These are phyloP conservation scores for Nymphalis urticae DNA, from an alignment of 2,888 invertebrate genomes.

Conservation along the genomic window DNA sequence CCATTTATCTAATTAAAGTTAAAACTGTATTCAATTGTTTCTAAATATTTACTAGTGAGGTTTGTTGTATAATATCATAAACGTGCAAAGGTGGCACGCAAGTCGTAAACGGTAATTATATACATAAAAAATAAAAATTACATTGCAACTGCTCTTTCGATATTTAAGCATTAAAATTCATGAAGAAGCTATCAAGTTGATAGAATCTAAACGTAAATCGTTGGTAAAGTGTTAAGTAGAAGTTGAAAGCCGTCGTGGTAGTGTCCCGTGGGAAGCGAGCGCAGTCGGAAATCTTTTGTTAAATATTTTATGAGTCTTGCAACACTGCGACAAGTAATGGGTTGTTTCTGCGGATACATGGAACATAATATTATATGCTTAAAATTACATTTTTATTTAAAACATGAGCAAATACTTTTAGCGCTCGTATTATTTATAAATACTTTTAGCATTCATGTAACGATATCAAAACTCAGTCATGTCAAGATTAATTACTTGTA, in stretches of 20 bases:
- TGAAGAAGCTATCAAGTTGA: conserved; percentile 47
- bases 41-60: no score
- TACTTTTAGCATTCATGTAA: no score
- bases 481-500: no score
- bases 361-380: neutral
- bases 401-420: no score
- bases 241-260: conserved; percentile 39
- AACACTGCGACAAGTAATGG: conserved; percentile 60
- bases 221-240: conserved; percentile 62
- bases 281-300: conserved; percentile 74
- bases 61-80: no score
- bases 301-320: conserved; percentile 76
- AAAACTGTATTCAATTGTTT: no score
- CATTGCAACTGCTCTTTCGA: neutral
- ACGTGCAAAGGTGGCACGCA: neutral
- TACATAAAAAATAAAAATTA: neutral
- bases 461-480: no score
- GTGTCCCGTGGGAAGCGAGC: conserved; percentile 57
- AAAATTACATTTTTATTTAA: conserved; percentile 3
- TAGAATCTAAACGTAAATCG: conserved; percentile 32
- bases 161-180: conserved; percentile 14
- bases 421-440: no score
- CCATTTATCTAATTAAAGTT: no score
- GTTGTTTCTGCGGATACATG: conserved; percentile 29
- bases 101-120: neutral